Base-by-base conservation (phyloP, 2,113 vertebrate species). In the Apteryx owenii region DNA sequence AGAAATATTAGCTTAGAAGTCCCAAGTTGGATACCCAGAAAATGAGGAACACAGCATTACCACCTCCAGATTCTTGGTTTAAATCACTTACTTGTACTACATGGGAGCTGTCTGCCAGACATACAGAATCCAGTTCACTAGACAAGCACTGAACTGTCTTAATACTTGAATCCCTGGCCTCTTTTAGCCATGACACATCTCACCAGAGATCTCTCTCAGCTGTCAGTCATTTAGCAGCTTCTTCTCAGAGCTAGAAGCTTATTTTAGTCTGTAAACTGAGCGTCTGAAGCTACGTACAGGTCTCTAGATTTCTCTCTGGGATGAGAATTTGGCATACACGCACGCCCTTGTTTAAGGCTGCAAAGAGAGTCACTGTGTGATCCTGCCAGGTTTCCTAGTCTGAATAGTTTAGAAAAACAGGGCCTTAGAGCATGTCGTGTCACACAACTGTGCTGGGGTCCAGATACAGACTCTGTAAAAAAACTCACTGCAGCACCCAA, bases 1-100 rank as follows among this genome's bases (percentile, higher is more conserved):
- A 97, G 95, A 94, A 94, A 42, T 38, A 66, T 85, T 61, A 95
- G 75, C 84, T 93, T 80, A 85, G 44, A 60, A 64, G 84, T 70
- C 66, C 95, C 89, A 15, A 38, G 78, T 0, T 81, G 53, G 48
- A 85, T 66, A 64, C 48, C 70, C 81, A 93, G 80, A 73, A 95
- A 94, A 95, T 0, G 15, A 83, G 66, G 36, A 91, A 62, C 84
- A 85, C 8, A 16, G 33, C 8, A 15, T 80, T 51, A 42, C 40
- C 58, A 82, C 40, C 58, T 92, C 36, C 20, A 92, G 76, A 79
- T 33, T 10, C 44, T 72, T 40, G 23, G 9, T 80, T 95, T 58
- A 89, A 80, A 48, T 76, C 73, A 38, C 48, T 85, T 48, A 44
- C 44, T 81, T 62, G 46, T 50, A 51, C 31, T 81, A 48, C 73